Evolutionary conservation across 2,113 vertebrate genomes (phyloP).

Genomic region (Gymnogyps californianus): DNA sequence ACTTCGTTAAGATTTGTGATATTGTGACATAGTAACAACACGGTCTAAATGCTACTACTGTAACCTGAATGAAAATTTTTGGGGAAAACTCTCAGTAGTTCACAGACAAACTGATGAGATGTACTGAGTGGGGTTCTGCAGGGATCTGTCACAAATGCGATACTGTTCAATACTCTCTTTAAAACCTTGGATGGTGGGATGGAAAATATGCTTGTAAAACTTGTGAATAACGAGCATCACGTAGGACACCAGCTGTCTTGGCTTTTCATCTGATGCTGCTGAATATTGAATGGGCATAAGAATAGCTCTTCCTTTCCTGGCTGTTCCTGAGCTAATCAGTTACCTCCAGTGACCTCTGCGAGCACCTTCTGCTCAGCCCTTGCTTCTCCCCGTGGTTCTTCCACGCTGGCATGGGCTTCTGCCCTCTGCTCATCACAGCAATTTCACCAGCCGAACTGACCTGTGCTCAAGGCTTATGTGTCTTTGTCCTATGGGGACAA

Average conservation of each 20-base stretch:
- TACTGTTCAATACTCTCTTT: background rate
- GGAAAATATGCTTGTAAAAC: constrained; percentile 25
- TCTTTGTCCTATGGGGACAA: background rate
- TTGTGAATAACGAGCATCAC: background rate
- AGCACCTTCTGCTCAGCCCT: background rate
- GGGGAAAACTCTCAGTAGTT: background rate
- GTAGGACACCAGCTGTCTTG: constrained; percentile 31
- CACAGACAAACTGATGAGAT: background rate
- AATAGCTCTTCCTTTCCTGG: constrained; percentile 30
- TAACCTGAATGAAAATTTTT: background rate
- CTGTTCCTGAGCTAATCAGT: constrained; percentile 3
- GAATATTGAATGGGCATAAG: constrained; percentile 42
- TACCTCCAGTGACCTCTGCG: background rate
- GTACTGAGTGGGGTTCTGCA: background rate
- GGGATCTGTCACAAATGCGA: background rate
- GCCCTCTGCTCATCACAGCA: background rate
- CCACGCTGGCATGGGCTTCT: background rate
- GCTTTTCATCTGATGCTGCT: constrained; percentile 33
- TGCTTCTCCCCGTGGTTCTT: background rate
- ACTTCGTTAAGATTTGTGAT: background rate
- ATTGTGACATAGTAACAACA: background rate
- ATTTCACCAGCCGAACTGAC: background rate
- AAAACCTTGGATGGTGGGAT: background rate
- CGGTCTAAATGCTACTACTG: background rate
- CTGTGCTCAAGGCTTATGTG: background rate